Conservation (phyloP, 30 jellyfish, hydroid and myxozoan species). For the Aurelia aurita complex sp. Pacific region DNA sequence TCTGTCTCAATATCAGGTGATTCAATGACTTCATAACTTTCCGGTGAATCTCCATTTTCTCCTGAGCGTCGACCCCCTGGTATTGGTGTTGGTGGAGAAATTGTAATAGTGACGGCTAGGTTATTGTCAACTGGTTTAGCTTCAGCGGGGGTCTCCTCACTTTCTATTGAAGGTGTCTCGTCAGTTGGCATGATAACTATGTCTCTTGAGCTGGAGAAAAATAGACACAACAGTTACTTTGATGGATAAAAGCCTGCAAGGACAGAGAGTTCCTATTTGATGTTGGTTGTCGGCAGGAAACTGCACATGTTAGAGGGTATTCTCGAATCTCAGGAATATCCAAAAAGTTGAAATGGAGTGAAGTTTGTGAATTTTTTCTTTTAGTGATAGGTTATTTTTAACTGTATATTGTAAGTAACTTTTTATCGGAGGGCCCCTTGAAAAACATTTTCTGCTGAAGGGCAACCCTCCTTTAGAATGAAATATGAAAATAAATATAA, state of each 20-base stretch:
- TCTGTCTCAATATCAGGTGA: not conserved
- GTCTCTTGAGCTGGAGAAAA: constrained; percentile 22
- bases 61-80: constrained; percentile 27
- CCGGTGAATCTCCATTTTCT: constrained; percentile 8
- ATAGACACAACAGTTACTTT: not conserved
- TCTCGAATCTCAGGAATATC: too few species aligned
- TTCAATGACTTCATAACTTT: constrained; percentile 19
- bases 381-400: too few species aligned
- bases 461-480: too few species aligned
- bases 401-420: too few species aligned
- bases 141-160: not conserved
- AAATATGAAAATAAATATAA: too few species aligned
- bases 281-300: too few species aligned
- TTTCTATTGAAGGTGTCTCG: not conserved
- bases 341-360: not conserved
- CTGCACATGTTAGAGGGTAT: too few species aligned
- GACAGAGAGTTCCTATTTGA: too few species aligned
- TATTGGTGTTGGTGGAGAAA: constrained; percentile 59
- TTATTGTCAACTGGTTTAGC: not conserved
- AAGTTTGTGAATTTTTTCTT: too few species aligned
- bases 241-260: too few species aligned
- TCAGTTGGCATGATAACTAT: constrained; percentile 31
- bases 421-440: too few species aligned
- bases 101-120: constrained; percentile 48
- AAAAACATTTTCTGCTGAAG: too few species aligned